Evolutionary conservation across 2,888 invertebrate genomes (phyloP).

Genomic region (Erpobdella octoculata): DNA sequence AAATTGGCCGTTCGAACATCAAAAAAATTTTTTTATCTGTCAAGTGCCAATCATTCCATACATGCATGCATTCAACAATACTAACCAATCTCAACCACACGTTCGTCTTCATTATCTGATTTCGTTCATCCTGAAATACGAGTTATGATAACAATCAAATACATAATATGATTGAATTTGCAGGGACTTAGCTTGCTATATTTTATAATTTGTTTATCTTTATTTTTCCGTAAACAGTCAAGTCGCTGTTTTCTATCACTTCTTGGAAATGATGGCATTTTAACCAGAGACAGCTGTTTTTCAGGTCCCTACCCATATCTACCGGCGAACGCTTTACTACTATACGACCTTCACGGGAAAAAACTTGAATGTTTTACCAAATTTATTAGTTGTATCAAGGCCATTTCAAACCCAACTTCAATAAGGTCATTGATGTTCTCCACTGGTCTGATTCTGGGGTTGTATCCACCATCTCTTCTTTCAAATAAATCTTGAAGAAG

Average conservation of each 20-base stretch:
- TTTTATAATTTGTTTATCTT: background rate
- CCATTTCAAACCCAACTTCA: conserved; percentile 25
- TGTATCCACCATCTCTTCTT: conserved; percentile 28
- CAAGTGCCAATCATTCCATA: background rate
- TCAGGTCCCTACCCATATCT: too few relatives aligned
- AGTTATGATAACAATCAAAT: background rate
- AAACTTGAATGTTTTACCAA: too few relatives aligned
- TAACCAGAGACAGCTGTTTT: too few relatives aligned
- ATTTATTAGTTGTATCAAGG: conserved; percentile 27
- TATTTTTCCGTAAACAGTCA: too few relatives aligned
- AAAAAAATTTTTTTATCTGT: background rate
- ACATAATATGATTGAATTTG: background rate
- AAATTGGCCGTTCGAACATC: background rate
- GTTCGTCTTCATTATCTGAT: conserved; percentile 31
- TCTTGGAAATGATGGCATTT: too few relatives aligned
- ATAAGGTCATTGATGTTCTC: conserved; percentile 22
- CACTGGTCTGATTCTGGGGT: conserved; percentile 25
- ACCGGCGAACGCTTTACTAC: too few relatives aligned
- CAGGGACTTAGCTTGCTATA: background rate
- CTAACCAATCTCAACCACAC: conserved; percentile 29
- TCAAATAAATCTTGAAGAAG: conserved; percentile 30
- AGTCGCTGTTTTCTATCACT: too few relatives aligned
- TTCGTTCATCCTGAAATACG: conserved; percentile 26
- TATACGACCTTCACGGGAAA: too few relatives aligned
- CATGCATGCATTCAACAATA: too few relatives aligned